phyloP scores from a whole-genome alignment of 1,140 invertebrate genomes.

The Polypedilum vanderplanki region DNA sequence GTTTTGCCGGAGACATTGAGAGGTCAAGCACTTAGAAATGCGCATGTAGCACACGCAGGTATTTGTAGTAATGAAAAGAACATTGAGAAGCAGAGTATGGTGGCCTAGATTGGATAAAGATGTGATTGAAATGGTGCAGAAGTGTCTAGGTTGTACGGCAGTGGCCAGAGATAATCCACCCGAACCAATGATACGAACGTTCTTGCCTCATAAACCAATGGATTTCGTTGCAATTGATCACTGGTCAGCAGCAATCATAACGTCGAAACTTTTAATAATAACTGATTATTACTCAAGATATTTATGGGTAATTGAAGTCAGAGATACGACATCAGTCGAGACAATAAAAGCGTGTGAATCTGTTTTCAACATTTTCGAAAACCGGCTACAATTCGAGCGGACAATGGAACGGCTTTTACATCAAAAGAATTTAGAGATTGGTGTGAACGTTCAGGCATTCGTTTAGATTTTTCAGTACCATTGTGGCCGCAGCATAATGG shows the following conservation, averaged over 20 bases:
- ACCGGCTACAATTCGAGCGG: constrained; percentile 31
- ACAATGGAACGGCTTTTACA: constrained; percentile 26
- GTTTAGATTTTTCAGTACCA: not conserved
- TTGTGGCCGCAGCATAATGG: too few relatives aligned
- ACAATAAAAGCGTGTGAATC: constrained; percentile 31
- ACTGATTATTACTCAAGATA: too few relatives aligned
- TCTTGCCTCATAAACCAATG: too few relatives aligned
- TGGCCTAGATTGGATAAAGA: constrained; percentile 46
- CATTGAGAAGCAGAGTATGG: too few relatives aligned
- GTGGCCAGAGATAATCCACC: too few relatives aligned
- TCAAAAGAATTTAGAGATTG: too few relatives aligned
- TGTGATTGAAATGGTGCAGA: constrained; percentile 38
- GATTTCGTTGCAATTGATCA: constrained; percentile 38
- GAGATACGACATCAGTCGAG: too few relatives aligned
- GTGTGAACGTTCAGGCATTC: not conserved
- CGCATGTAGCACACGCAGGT: constrained; percentile 45
- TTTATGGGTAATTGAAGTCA: too few relatives aligned
- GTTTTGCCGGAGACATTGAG: too few relatives aligned
- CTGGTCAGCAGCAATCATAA: constrained; percentile 35
- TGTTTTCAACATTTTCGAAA: constrained; percentile 35
- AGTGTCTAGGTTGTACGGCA: constrained; percentile 43
- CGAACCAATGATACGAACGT: too few relatives aligned
- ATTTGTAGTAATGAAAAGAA: constrained; percentile 46
- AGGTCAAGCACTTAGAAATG: constrained; percentile 33
- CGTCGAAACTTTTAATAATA: constrained; percentile 35